Base-by-base conservation (phyloP, 2,888 invertebrate species). In the Congeria kusceri region DNA sequence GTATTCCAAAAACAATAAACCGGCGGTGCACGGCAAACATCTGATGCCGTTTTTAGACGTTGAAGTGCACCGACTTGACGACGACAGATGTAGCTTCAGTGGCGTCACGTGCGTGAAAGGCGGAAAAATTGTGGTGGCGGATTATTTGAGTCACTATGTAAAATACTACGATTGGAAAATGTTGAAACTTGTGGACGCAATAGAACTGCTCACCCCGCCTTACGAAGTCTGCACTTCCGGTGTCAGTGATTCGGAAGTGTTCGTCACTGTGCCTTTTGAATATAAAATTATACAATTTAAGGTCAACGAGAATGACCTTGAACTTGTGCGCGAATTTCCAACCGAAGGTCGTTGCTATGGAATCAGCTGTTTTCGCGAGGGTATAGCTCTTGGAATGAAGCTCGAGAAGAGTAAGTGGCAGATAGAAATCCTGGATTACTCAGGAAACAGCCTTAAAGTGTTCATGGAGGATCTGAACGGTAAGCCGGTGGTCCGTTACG, bases 141-240 rank as follows among this genome's bases (percentile, higher is more conserved):
- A 80, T 61, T 80, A 80, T 58, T 32, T 80, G 11, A 68, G 72
- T 9, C 71, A 65, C n/a, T 27, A 59, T 32, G 71, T 80, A n/a
- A 80, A 80, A 56, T 80, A 72, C 64, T 80, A 80, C 47, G 80
- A 80, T n/a, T 75, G 71, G 57, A 80, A 80, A 56, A 25, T 39
- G 28, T 39, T 80, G 11, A 71, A 64, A 61, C 58, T 80, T 23
- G 28, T 80, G 28, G 80, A 80, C 61, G 69, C 53, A 28, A 18
- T 72, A 2, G 47, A 59, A 46, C 53, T 59, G 18, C 53, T 63
- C 7, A 68, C 72, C 1, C 56, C 80, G 13, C 80, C 80, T 13
- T 80, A 80, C 56, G 80, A 75, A 66, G 76, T 80, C 9, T 80
- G 75, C 27, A 61, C 68, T 23, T 76, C 80, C 0, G 71, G 39